Conservation (phyloP, 2,113 vertebrate species). For the Pterocles gutturalis region DNA sequence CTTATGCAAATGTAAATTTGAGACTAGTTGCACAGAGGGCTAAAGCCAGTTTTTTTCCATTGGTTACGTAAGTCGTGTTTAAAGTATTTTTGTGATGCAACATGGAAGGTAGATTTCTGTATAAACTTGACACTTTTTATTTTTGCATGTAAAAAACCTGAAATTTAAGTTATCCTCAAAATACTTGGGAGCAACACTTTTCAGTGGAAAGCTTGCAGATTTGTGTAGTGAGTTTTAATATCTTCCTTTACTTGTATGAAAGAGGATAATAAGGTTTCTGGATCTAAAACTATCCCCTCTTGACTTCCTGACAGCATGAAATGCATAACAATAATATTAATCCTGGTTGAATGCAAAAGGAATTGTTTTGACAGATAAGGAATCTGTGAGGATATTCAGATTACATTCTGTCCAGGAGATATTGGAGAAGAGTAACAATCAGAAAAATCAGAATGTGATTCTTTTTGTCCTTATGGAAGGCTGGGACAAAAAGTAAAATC, state of each 20-base stretch:
- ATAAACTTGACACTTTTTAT: neutral
- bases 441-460: neutral
- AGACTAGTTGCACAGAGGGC: neutral
- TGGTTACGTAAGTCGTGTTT: neutral
- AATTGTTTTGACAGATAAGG: neutral
- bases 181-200: neutral
- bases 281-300: neutral
- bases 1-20: neutral
- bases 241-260: neutral
- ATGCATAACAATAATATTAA: neutral
- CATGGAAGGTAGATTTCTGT: neutral
- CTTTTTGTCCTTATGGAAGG: neutral
- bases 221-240: neutral
- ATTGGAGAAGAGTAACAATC: neutral
- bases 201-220: neutral
- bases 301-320: neutral
- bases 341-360: neutral
- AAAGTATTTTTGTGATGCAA: neutral
- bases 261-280: neutral
- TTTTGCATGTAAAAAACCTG: neutral
- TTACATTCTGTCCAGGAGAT: neutral
- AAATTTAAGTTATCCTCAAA: neutral
- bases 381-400: neutral
- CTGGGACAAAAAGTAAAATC: neutral
- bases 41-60: neutral